Percentiles rank a stretch among this genome's conserved stretches.
These are phyloP conservation scores for Sycophaga agraensis DNA, from an alignment of 1,140 invertebrate species.

Conservation along the genomic window DNA sequence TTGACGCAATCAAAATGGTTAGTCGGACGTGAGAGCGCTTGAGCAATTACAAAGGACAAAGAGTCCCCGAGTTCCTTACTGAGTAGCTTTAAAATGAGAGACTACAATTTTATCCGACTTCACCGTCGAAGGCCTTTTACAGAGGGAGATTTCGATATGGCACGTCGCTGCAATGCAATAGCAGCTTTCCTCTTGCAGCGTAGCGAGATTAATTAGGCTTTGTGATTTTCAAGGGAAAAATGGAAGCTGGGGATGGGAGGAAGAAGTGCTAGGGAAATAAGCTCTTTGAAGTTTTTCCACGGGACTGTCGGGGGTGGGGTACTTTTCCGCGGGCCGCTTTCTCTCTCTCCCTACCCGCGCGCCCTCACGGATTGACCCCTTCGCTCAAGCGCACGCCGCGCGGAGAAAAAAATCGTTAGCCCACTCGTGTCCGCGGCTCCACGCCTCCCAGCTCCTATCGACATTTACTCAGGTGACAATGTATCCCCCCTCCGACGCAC, in stretches of 20 bases:
- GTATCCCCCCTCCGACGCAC: not conserved
- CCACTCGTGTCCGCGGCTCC: conserved; percentile 2
- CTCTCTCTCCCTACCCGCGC: not conserved
- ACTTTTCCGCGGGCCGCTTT: not conserved
- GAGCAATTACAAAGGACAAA: too few species aligned
- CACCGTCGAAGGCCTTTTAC: too few species aligned
- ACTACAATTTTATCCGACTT: too few species aligned
- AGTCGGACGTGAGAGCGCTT: too few species aligned
- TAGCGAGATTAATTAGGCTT: conserved; percentile 9
- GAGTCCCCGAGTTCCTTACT: too few species aligned
- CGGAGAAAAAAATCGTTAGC: conserved; percentile 24
- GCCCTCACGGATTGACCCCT: conserved; percentile 10
- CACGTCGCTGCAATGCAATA: not conserved
- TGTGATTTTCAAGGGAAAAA: too few species aligned
- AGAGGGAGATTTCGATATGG: not conserved
- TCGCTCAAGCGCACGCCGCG: not conserved
- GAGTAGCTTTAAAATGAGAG: too few species aligned
- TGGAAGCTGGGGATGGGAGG: too few species aligned
- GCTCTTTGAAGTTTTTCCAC: conserved; percentile 25
- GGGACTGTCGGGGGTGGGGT: not conserved
- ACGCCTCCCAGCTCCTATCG: conserved; percentile 7
- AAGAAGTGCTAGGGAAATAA: too few species aligned
- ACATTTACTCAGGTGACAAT: conserved; percentile 5
- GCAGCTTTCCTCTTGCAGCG: not conserved
- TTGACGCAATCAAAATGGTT: too few species aligned